Conservation (phyloP, 2,888 invertebrate genomes). For the Eudasyphora cyanicolor region DNA sequence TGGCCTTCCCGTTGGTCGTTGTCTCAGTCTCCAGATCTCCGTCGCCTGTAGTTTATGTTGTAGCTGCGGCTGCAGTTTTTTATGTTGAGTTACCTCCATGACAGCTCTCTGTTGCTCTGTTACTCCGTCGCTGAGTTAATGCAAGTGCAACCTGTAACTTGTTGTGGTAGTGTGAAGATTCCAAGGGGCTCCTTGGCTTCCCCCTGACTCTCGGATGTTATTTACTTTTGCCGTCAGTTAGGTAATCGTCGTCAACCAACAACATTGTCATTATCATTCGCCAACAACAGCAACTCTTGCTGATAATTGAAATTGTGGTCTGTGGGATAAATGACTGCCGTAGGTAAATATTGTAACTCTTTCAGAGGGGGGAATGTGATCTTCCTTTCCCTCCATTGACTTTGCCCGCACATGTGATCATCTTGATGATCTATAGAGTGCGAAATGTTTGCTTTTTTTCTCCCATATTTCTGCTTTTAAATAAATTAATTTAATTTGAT, state of each 20-base stretch:
- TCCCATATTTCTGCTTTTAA: not conserved
- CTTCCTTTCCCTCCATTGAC: too few relatives aligned
- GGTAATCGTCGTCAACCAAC: conserved; percentile 62
- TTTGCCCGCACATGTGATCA: not conserved
- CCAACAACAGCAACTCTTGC: conserved; percentile 21
- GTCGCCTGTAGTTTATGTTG: conserved; percentile 35
- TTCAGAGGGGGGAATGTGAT: not conserved
- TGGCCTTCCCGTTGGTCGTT: conserved; percentile 53
- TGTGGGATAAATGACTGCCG: conserved; percentile 62
- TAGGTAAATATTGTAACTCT: not conserved
- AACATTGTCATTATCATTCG: conserved; percentile 2
- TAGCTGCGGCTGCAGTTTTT: conserved; percentile 23
- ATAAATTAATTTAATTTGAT: conserved; percentile 28
- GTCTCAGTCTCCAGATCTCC: not conserved
- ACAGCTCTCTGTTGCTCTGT: not conserved
- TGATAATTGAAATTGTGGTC: conserved; percentile 52
- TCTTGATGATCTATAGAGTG: not conserved
- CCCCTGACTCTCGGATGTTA: conserved; percentile 68
- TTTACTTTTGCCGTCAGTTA: conserved; percentile 74
- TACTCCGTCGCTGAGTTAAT: too few relatives aligned
- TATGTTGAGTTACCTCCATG: not conserved
- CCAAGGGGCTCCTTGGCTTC: not conserved
- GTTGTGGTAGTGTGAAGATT: not conserved
- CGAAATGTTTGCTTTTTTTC: not conserved
- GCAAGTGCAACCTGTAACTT: conserved; percentile 23